A percentile compares a stretch with the other conserved stretches of the same genome.
phyloP scores from a whole-genome alignment of 53 echinoderm and acorn worm species.

The Mesocentrotus franciscanus region DNA sequence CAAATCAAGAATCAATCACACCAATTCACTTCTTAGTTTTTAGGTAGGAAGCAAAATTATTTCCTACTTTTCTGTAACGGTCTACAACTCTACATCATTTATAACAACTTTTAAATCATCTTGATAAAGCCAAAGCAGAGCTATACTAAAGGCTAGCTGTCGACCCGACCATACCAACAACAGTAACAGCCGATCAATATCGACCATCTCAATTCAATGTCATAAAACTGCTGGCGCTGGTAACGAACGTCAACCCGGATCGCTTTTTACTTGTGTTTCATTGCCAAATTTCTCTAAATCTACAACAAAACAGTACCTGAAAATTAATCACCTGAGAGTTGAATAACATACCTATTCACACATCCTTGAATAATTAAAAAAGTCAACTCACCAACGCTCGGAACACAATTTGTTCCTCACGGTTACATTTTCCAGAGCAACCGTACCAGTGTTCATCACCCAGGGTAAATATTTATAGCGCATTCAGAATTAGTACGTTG shows the following conservation, averaged over 20 bases:
- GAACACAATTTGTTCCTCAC: slow-evolving; percentile 43
- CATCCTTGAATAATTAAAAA: neutral
- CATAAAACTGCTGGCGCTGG: neutral
- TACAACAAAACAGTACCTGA: neutral
- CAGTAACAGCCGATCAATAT: neutral
- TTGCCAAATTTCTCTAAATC: neutral
- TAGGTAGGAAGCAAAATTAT: too few species aligned
- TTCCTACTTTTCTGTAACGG: too few species aligned
- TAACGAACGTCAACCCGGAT: neutral
- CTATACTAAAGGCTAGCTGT: too few species aligned
- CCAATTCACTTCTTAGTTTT: too few species aligned
- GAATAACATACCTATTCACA: neutral
- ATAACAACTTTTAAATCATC: too few species aligned
- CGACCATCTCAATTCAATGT: neutral
- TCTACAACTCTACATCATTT: too few species aligned
- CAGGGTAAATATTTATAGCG: neutral
- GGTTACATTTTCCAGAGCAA: slow-evolving; percentile 37
- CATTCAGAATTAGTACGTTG: neutral
- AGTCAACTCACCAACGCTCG: slow-evolving; percentile 28
- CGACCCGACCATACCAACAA: too few species aligned
- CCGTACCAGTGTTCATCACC: slow-evolving; percentile 21
- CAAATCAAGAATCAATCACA: too few species aligned
- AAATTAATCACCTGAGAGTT: neutral
- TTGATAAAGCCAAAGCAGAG: too few species aligned
- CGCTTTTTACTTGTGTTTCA: neutral